Evolutionary conservation across 2,888 invertebrate species (phyloP).

Genomic region (Ophion ventricosus): DNA sequence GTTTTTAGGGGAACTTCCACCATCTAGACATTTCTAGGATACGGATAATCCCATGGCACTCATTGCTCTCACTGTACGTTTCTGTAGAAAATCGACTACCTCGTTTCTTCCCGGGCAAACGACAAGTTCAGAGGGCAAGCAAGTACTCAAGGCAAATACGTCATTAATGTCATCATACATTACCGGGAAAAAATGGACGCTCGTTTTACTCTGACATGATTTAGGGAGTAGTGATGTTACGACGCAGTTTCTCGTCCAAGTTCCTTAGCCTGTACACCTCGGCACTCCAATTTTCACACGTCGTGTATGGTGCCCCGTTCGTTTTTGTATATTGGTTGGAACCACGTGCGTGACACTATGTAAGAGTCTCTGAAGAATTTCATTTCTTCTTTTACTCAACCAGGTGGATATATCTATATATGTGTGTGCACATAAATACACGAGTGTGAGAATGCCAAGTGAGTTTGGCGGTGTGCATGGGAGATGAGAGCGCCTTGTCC

Average conservation of each 20-base stretch:
- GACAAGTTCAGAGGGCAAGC: too few species aligned
- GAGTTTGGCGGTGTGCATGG: constrained; percentile 49
- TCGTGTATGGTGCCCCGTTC: background rate
- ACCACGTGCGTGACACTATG: constrained; percentile 42
- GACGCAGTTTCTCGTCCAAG: background rate
- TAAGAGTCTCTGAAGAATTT: constrained; percentile 21
- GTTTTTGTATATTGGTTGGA: background rate
- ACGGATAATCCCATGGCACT: too few species aligned
- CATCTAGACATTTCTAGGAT: too few species aligned
- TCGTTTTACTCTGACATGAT: too few species aligned
- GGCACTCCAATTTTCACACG: background rate
- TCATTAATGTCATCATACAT: too few species aligned
- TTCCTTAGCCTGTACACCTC: background rate
- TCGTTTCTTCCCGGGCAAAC: too few species aligned
- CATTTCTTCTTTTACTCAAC: background rate
- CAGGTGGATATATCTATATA: too few species aligned
- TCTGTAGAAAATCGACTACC: too few species aligned
- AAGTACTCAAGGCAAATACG: too few species aligned
- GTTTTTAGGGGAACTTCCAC: too few species aligned
- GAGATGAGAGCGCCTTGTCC: constrained; percentile 51
- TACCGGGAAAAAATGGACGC: too few species aligned
- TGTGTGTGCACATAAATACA: constrained; percentile 7
- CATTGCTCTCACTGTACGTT: too few species aligned
- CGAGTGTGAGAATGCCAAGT: constrained; percentile 54
- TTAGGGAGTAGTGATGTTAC: background rate